Evolutionary conservation across 1,140 invertebrate genomes (phyloP), one percentile per base, ranked within the genome.

Genomic region (Drosophila grimshawi): DNA sequence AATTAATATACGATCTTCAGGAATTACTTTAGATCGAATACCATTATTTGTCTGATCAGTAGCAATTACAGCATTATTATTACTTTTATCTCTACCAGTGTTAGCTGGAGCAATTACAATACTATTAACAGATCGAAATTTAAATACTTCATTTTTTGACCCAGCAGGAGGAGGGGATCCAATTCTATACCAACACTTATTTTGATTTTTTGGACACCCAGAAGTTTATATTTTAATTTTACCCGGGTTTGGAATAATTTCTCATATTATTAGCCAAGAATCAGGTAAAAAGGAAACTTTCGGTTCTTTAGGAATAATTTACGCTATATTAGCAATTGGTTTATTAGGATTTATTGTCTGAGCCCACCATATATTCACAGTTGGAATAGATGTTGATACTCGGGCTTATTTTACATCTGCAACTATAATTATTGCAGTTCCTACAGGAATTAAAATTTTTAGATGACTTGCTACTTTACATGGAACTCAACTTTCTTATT

Each of bases 171-270:
- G 63, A 19, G 63, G 95, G 57, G 95, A 96, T 78, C 95, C 95
- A 52, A 94, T 96, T 93, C 73, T 96, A 81, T 96, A 95, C 80
- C 96, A 96, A 94, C 96, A 96, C 92, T 93, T 96, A 93, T 96
- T 96, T 94, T 96, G 95, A 94, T 96, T 96, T 93, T 96, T 96
- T 94, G 95, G 95, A 0, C 95, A 96, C 71, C 95, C 95, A 39
- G 95, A 96, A 94, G 95, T 96, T 77, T 96, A 96, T 93, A 95
- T 97, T 95, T 92, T 95, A 93, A 95, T 95, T 93, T 80, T 95
- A 78, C 94, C 94, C 5, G 94, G 94, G 93, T 95, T 95, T 93
- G 95, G 94, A 19, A 94, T 95, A 93, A 94, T 95, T 90, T 95
- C 94, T 33, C 94, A 95, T 90, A 95, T 95, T 93, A 94, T 95